Base-by-base conservation (phyloP, 2,888 invertebrate species). In the Andrena hattorfiana region DNA sequence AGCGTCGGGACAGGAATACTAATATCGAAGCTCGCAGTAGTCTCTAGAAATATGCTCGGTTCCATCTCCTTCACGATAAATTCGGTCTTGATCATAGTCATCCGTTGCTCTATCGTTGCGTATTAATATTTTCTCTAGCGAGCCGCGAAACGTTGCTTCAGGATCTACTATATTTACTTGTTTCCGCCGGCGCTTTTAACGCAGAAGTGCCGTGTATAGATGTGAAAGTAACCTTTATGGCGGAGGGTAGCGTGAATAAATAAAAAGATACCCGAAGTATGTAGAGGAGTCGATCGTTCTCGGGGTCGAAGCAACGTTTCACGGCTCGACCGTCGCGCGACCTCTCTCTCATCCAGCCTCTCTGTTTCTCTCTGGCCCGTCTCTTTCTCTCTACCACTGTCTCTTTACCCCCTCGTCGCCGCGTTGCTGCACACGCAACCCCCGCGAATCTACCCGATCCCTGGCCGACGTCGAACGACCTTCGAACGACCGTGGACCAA, bases 361-460 rank as follows among this genome's bases (percentile, higher is more conserved):
- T 85, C 84, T 88, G 79, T 88, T 84, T 88, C 77, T 86, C 76
- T 87, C 79, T 85, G 69, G 42, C 64, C 80, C 32, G 51, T 77
- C 72, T 77, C 73, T 79, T 78, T 84, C 7, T 81, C 75, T 69
- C 72, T 77, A 30, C 75, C 62, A 80, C 70, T 78, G 59, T 83
- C 69, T 71, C 79, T 81, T 66, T 75, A 66, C 79, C 81, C 83
- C 79, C 81, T 81, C 84, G 73, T 60, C 72, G 73, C 78, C 81
- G 72, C 70, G 72, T 74, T 51, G 85, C 76, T 84, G 84, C 74
- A 84, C 78, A 20, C 82, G 81, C 85, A 71, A 83, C 60, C 75
- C 72, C 64, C 59, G 60, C 66, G 74, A 62, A 26, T 30, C 70
- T 42, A 49, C 56, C 72, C 48, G 48, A 7, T 42, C 59, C 26